Base-by-base conservation (phyloP, 2,888 invertebrate genomes). In the Colostygia pectinataria region DNA sequence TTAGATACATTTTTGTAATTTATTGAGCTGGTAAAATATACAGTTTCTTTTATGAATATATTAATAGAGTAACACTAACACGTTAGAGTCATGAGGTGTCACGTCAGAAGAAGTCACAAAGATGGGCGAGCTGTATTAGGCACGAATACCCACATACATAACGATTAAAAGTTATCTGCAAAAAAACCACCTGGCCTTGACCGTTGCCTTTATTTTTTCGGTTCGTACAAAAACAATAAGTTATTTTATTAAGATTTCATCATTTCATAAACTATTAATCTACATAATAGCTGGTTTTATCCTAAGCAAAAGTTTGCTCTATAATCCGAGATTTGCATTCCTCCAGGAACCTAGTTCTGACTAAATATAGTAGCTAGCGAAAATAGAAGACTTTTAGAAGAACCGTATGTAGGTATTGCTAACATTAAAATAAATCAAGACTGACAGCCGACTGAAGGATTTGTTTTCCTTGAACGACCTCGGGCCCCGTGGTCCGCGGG, bases 391-490 rank as follows among this genome's bases (percentile, higher is more conserved):
- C n/a, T n/a, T n/a, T n/a, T n/a, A 15, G 15, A 15, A 40, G 29
- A 34, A 42, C 4, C 12, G 15, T 31, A 18, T 8, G n/a, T n/a
- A 15, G 2, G 15, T 14, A 9, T 20, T 39, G 5, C 15, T 33
- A 43, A 36, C 34, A 24, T 32, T n/a, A 15, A 12, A 34, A 41
- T 33, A 14, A 27, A 34, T 27, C 33, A 20, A 27, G 42, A 34
- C 33, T 27, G 42, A 25, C 25, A 24, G 12, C 36, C 8, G 25
- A 25, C 15, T 18, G 25, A 18, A 34, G n/a, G 27, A 44, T 51
- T 41, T 45, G 25, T 48, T 50, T 53, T 57, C 13, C 38, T 32
- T 36, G 25, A 39, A 10, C 18, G 40, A 31, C 54, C 48, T 54
- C 48, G 46, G 29, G 27, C 12, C 13, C 20, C 32, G 38, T 5